A percentile compares a stretch with the other conserved stretches of the same genome.
phyloP scores from a whole-genome alignment of 1,140 invertebrate species.

The Drosophila pseudoobscura region DNA sequence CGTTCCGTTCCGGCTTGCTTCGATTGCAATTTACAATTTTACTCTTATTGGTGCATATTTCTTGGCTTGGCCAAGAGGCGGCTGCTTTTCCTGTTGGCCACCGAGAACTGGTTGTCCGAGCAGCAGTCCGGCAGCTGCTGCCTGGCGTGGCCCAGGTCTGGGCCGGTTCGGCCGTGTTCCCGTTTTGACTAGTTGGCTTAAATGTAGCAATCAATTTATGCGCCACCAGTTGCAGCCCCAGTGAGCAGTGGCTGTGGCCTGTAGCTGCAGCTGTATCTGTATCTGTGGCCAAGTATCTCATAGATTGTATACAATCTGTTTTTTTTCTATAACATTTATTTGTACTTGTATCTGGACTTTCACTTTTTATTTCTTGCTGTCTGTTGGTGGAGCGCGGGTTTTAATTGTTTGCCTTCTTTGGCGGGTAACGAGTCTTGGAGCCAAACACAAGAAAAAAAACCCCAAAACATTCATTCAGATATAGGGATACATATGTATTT shows the following conservation, averaged over 20 bases:
- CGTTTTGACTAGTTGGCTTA: slow-evolving; percentile 67
- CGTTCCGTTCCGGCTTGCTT: slow-evolving; percentile 33
- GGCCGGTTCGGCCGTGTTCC: slow-evolving; percentile 34
- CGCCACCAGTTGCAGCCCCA: slow-evolving; percentile 40
- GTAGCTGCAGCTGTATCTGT: not conserved
- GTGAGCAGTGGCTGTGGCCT: not conserved
- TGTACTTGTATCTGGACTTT: slow-evolving; percentile 64
- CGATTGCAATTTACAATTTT: slow-evolving; percentile 40
- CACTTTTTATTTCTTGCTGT: slow-evolving; percentile 59
- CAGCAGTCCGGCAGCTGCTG: slow-evolving; percentile 43
- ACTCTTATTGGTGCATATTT: slow-evolving; percentile 59
- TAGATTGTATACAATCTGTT: slow-evolving; percentile 34
- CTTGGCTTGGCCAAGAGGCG: slow-evolving; percentile 24
- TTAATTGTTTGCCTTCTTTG: slow-evolving; percentile 59
- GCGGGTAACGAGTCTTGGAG: slow-evolving; percentile 16
- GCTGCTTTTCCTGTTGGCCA: slow-evolving; percentile 55
- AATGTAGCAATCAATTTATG: slow-evolving; percentile 72
- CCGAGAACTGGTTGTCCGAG: slow-evolving; percentile 59
- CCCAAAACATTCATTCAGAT: slow-evolving; percentile 13
- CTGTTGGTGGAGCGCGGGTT: slow-evolving; percentile 31
- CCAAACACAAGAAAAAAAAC: slow-evolving; percentile 1
- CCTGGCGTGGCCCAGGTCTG: slow-evolving; percentile 37
- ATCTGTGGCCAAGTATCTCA: slow-evolving; percentile 39
- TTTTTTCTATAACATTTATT: slow-evolving; percentile 57
- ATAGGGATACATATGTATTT: slow-evolving; percentile 10